Evolutionary conservation across 2,113 vertebrate genomes (phyloP), one percentile per base, ranked within the genome.

Genomic region (Zosterops lateralis): DNA sequence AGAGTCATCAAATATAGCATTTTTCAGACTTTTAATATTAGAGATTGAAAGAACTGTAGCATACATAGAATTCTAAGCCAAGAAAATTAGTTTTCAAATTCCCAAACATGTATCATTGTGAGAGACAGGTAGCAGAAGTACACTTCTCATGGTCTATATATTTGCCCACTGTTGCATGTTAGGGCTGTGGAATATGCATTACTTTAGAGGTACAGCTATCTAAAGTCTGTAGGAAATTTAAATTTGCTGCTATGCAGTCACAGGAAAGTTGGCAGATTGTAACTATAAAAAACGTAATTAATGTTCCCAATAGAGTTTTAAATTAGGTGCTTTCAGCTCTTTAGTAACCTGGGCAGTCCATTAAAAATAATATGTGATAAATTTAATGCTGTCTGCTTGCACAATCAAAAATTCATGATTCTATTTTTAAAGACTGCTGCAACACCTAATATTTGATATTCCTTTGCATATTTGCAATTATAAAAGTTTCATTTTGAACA

Each of bases 321-420:
- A 90, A 93, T 86, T 22, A 91, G 66, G 61, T 90, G 7, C 53
- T 93, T 93, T 82, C 77, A 87, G 62, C 32, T 87, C 60, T 71
- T 85, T 70, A 81, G 36, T 72, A 75, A 90, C 89, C 60, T 67
- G n/a, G 53, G 72, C 28, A 95, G 79, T 81, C 42, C 57, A 54
- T 38, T 90, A 87, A 86, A 96, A 95, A 86, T 93, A 91, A 87
- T 87, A 70, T 72, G 56, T 44, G 72, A 91, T 78, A 93, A 93
- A 86, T 66, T 73, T 91, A 92, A 94, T 84, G 40, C 65, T 72
- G n/a, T 62, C 50, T 92, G 48, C 73, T 94, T 86, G 51, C 26
- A 47, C 24, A 88, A 53, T 45, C n/a, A 68, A 74, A 92, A 75
- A 48, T 45, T 65, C 28, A 25, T 71, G 0, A 40, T 60, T 51